These are phyloP conservation scores for Blomia tropicalis DNA, from an alignment of 2,888 invertebrate genomes.

Conservation along the genomic window DNA sequence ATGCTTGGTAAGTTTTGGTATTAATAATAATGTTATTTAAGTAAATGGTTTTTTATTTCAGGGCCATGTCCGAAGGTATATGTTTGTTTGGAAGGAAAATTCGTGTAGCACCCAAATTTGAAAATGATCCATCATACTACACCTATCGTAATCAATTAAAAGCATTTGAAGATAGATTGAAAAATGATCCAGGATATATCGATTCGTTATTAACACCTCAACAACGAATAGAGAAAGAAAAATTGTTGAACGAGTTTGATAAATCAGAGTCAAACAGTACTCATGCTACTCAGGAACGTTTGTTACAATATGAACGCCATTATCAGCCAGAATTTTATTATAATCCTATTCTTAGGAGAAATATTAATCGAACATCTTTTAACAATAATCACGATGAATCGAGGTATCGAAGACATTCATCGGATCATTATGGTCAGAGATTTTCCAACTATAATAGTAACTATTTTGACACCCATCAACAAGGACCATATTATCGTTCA, in stretches of 20 bases:
- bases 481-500: no score
- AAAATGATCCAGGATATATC: background rate
- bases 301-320: background rate
- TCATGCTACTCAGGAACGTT: background rate
- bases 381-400: background rate
- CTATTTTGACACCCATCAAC: no score
- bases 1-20: conserved; percentile 9
- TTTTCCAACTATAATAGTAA: no score
- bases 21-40: background rate
- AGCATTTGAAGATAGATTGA: background rate
- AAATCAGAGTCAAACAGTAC: background rate
- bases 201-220: background rate
- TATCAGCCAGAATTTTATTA: background rate
- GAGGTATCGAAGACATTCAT: no score
- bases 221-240: background rate
- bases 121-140: background rate
- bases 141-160: background rate
- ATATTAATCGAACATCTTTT: background rate
- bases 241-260: background rate
- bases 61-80: conserved; percentile 16
- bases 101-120: conserved; percentile 3
- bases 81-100: background rate
- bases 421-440: no score
- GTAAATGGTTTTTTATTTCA: background rate
- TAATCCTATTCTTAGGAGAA: background rate